Conservation (phyloP, 1,140 invertebrate genomes). For the Gryllus bimaculatus region DNA sequence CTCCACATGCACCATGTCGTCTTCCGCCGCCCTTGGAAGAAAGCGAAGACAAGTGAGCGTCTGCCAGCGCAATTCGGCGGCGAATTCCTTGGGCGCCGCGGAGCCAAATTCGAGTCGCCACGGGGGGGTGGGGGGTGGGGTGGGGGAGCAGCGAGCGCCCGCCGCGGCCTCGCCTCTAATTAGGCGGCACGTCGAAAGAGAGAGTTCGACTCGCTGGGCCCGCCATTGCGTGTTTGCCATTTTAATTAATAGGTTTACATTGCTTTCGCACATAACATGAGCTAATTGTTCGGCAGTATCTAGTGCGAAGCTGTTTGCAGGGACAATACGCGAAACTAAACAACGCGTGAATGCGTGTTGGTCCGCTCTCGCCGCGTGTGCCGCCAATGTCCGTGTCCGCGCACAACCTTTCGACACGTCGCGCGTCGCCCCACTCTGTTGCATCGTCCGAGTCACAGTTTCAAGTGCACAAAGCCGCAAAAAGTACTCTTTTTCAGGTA, state of each 20-base stretch:
- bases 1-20: too few relatives aligned
- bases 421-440: too few relatives aligned
- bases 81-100: too few relatives aligned
- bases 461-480: too few relatives aligned
- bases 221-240: not conserved
- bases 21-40: too few relatives aligned
- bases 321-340: not conserved
- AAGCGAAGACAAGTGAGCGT: too few relatives aligned
- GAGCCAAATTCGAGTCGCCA: not conserved
- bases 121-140: too few relatives aligned
- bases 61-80: too few relatives aligned
- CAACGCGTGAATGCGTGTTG: not conserved
- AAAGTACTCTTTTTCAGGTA: too few relatives aligned
- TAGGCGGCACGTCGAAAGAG: not conserved
- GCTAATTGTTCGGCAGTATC: conserved; percentile 3
- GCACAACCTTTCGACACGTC: not conserved
- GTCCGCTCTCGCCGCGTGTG: too few relatives aligned
- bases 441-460: too few relatives aligned
- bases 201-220: not conserved
- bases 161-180: not conserved
- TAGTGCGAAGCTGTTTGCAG: not conserved
- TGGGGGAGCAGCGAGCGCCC: not conserved
- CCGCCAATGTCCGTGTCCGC: not conserved
- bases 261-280: not conserved
- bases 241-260: conserved; percentile 2